These are phyloP conservation scores for Clinocottus analis DNA, from an alignment of 2,113 vertebrate genomes.

Conservation along the genomic window DNA sequence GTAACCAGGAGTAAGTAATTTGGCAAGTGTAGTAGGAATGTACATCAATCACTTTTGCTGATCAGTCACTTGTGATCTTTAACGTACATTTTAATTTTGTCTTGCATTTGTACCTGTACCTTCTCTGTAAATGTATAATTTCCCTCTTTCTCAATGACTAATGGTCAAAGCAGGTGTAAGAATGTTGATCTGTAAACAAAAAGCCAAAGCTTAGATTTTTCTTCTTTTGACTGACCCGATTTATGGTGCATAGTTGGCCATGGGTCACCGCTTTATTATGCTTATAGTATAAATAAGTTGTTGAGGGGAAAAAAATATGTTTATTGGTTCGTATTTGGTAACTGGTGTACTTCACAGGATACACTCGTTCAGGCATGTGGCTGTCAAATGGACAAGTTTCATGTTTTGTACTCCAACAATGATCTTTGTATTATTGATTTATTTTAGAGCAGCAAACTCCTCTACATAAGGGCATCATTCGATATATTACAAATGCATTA, in stretches of 20 bases:
- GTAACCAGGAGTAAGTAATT: background rate
- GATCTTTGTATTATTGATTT: constrained; percentile 42
- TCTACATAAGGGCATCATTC: constrained; percentile 27
- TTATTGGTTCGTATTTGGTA: constrained; percentile 17
- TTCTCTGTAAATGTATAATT: background rate
- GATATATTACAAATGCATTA: constrained; percentile 63
- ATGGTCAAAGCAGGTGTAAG: constrained; percentile 2
- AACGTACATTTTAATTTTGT: background rate
- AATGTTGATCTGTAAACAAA: background rate
- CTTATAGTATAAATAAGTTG: constrained; percentile 28
- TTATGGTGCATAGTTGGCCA: constrained; percentile 1
- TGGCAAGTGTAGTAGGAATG: background rate
- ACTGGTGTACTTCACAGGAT: constrained; percentile 5
- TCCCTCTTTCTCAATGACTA: background rate
- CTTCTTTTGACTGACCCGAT: background rate
- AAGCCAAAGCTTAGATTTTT: constrained; percentile 8
- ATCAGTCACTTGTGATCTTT: constrained; percentile 7
- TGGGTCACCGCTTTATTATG: constrained; percentile 17
- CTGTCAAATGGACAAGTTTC: constrained; percentile 17
- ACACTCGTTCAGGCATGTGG: constrained; percentile 23
- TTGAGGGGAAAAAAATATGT: constrained; percentile 13
- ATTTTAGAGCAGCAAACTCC: constrained; percentile 28
- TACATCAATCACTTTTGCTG: background rate
- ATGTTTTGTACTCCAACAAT: constrained; percentile 39
- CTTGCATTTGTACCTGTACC: background rate